Evolutionary conservation across 2,888 invertebrate genomes (phyloP).

Genomic region (Hylaea fasciaria): DNA sequence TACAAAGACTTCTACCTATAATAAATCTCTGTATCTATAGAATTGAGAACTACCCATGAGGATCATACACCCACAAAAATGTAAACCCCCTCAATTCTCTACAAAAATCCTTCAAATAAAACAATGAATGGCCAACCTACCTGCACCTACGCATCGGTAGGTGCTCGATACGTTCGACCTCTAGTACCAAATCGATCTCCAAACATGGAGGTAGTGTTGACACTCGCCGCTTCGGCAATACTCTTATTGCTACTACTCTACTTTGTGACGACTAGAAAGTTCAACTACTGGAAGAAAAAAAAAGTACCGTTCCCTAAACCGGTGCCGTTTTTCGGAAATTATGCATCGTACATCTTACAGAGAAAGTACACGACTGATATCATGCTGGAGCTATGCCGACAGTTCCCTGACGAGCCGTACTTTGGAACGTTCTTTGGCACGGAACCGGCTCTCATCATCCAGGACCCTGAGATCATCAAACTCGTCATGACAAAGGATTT

Average conservation of each 20-base stretch:
- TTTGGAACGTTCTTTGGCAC: slow-evolving; percentile 43
- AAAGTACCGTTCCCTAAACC: slow-evolving; percentile 42
- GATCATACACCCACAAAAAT: too few species aligned
- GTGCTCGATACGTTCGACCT: neutral
- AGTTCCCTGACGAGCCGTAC: slow-evolving; percentile 37
- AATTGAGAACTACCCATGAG: too few species aligned
- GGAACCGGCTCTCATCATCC: slow-evolving; percentile 44
- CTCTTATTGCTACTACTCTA: slow-evolving; percentile 27
- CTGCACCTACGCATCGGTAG: too few species aligned
- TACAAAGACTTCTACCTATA: too few species aligned
- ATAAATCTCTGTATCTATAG: too few species aligned
- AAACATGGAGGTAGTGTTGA: slow-evolving; percentile 9
- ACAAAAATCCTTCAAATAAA: neutral
- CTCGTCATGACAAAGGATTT: slow-evolving; percentile 50
- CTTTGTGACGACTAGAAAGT: slow-evolving; percentile 32
- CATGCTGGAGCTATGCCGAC: slow-evolving; percentile 30
- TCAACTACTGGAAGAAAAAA: slow-evolving; percentile 40
- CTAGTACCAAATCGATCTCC: neutral
- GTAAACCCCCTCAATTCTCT: too few species aligned
- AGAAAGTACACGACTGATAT: slow-evolving; percentile 32
- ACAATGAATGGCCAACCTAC: neutral
- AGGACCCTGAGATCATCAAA: slow-evolving; percentile 50
- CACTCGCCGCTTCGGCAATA: neutral
- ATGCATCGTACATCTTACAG: slow-evolving; percentile 35
- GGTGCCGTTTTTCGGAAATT: slow-evolving; percentile 47